phyloP scores from a whole-genome alignment of 92 coral and sea anemone species.

The Muricea muricata region DNA sequence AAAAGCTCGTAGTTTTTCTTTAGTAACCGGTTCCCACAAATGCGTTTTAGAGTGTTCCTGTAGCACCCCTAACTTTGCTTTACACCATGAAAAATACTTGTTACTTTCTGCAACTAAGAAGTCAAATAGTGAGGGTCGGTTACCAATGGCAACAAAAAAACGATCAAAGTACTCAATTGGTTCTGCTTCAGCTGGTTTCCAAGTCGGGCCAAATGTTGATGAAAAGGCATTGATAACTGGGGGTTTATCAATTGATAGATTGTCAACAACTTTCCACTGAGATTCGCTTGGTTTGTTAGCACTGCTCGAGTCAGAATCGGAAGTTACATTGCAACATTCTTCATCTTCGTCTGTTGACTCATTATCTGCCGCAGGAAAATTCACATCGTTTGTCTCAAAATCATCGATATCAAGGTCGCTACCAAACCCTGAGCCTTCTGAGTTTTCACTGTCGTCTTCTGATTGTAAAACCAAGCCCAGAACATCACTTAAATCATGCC shows the following conservation, averaged over 20 bases:
- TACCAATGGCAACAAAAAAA: neutral
- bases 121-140: neutral
- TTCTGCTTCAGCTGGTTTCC: neutral
- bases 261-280: neutral
- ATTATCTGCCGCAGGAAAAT: neutral
- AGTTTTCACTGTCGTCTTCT: neutral
- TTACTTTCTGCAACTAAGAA: neutral
- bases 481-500: neutral
- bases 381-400: neutral
- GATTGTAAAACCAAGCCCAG: neutral
- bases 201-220: neutral
- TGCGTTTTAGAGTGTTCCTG: neutral
- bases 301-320: no score
- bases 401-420: conserved; percentile 1
- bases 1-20: neutral
- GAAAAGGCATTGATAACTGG: neutral
- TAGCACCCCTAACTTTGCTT: neutral
- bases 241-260: neutral
- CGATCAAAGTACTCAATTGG: neutral
- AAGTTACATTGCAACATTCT: no score
- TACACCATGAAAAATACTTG: neutral
- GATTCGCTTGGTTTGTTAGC: neutral
- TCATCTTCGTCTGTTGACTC: neutral
- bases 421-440: conserved; percentile 1
- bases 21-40: neutral